Percentiles rank a stretch among this genome's conserved stretches.
These are phyloP conservation scores for Cricetomys ansorgei DNA, from an alignment of 2,113 vertebrate genomes.

Conservation along the genomic window DNA sequence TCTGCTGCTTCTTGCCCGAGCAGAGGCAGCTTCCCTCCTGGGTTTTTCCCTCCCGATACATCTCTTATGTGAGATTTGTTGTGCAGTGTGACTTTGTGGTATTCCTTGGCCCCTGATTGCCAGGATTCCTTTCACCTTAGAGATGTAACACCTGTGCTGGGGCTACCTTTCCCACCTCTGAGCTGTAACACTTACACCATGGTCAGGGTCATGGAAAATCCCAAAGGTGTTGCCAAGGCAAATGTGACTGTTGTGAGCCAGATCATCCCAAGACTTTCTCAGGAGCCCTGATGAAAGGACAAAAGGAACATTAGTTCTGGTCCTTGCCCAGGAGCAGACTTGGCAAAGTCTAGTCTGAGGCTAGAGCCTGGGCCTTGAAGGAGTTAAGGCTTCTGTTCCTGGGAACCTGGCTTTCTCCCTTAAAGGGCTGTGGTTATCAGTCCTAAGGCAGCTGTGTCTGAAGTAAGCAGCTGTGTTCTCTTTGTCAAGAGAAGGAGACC, in stretches of 20 bases:
- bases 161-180: too few species aligned
- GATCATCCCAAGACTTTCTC: not conserved
- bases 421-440: not conserved
- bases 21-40: too few species aligned
- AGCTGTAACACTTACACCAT: too few species aligned
- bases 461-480: not conserved
- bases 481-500: not conserved
- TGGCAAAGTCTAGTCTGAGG: not conserved
- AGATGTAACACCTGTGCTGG: too few species aligned
- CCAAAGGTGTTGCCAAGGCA: not conserved
- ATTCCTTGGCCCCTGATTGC: too few species aligned
- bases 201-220: not conserved
- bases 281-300: not conserved
- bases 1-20: too few species aligned
- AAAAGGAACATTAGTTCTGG: not conserved
- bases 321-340: not conserved
- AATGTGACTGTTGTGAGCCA: not conserved
- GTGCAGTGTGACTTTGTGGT: too few species aligned
- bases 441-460: not conserved
- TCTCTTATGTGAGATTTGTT: too few species aligned
- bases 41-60: too few species aligned
- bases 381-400: not conserved
- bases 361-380: not conserved
- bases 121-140: too few species aligned
- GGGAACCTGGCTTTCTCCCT: not conserved